phyloP scores from a whole-genome alignment of 2,797 vertebrate genomes.

The Coreius guichenoti region DNA sequence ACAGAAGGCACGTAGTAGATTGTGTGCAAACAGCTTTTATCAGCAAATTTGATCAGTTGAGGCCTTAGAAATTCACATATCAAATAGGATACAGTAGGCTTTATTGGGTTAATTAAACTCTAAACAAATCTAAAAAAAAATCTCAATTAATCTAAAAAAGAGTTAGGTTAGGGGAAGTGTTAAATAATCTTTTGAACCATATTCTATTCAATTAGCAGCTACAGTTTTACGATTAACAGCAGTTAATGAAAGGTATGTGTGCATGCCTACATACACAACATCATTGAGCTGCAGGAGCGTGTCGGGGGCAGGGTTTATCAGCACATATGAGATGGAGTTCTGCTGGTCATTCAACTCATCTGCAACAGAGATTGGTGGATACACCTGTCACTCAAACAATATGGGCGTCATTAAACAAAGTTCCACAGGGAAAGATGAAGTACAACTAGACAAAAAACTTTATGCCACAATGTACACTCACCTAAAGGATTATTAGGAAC shows the following conservation, averaged over 20 bases:
- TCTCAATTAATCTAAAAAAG: neutral
- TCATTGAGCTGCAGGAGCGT: slow-evolving; percentile 91
- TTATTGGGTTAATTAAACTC: neutral
- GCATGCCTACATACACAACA: slow-evolving; percentile 83
- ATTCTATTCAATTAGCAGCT: neutral
- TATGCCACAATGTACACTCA: neutral
- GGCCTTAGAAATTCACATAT: no score
- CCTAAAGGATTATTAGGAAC: no score
- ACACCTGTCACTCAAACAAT: slow-evolving; percentile 14
- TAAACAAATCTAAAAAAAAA: neutral
- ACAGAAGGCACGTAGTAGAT: no score
- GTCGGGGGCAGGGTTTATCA: slow-evolving; percentile 93
- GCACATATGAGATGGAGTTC: slow-evolving; percentile 93
- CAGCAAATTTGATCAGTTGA: neutral
- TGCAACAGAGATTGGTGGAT: slow-evolving; percentile 67
- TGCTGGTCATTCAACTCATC: slow-evolving; percentile 95
- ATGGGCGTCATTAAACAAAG: neutral
- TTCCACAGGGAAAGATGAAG: neutral
- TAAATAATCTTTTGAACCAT: neutral
- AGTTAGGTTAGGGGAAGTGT: no score
- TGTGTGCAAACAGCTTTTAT: no score
- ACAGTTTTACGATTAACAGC: neutral
- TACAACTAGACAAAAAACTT: neutral
- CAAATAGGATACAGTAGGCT: neutral
- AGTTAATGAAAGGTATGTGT: neutral